Evolutionary conservation across 2,888 invertebrate genomes (phyloP), one percentile per base, ranked within the genome.

Genomic region (Horisme vitalbata): DNA sequence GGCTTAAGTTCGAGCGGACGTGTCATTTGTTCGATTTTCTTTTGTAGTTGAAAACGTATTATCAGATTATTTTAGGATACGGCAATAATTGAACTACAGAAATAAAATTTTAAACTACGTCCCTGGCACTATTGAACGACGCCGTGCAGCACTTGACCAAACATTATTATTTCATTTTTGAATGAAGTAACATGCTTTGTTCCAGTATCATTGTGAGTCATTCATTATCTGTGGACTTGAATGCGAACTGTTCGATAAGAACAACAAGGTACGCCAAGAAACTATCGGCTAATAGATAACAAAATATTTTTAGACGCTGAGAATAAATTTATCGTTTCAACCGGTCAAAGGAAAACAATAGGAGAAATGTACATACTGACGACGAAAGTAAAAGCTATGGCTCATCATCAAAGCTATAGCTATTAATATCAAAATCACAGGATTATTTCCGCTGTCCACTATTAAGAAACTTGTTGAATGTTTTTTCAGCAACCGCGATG

Each of bases 1-100:
- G 59, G 63, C 68, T 64, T 65, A 72, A 71, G 71, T 74, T 76
- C 69, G 72, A 79, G 77, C 82, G 80, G 78, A 81, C 79, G 79
- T 78, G 72, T 74, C 75, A 63, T 70, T 61, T 68, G 65, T 59
- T 65, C 63, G 63, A 59, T 55, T 70, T 76, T 71, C 62, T 79
- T 76, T 81, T 79, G 73, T 78, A 64, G 68, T 68, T 58, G 57
- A 38, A 58, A 41, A 53, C 41, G 41, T 52, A 41, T n/a, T 59
- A 37, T 14, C 48, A 39, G 32, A 55, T 37, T 39, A 54, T 50
- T 46, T 54, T 41, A 32, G 27, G 27, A 26, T 18, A 23, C 21
- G 28, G 41, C 35, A 31, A 44, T 32, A 38, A 49, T 31, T 6
- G 13, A 45, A 37, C 39, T 44, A 52, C 43, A 26, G 31, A 13